Evolutionary conservation across 2,888 invertebrate genomes (phyloP), one percentile per base, ranked within the genome.

Genomic region (Eudemis profundana): DNA sequence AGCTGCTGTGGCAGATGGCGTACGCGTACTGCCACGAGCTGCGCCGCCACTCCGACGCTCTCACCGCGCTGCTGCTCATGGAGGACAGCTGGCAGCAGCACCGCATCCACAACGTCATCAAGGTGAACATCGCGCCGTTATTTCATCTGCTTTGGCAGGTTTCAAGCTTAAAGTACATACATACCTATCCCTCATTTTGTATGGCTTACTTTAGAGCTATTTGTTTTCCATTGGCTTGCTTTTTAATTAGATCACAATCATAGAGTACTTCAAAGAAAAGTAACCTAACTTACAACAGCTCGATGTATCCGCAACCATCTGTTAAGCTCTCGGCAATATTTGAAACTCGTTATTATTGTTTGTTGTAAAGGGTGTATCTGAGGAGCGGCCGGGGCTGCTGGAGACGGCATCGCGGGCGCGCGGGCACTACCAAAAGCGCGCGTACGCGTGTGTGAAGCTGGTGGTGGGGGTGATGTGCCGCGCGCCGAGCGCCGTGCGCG

Each of bases 41-140:
- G 83, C 94, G 98, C 50, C 97, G 98, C 72, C 97, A 98, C 86
- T 95, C 98, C 44, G 98, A 99, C 83, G 93, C 98, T 64, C 93
- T 99, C 64, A 92, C 97, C 42, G 96, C 96, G 68, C 95, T 98
- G 87, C 90, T 99, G 73, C 92, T 97, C 49, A 95, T 99, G 82
- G 98, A 98, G 79, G 99, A 99, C 86, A 97, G 97, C 21, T 99
- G 98, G 98, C 98, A 98, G 84, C 96, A 96, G 73, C 98, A 98
- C 85, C 94, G 99, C 74, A 96, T 99, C 80, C 97, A 97, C 81
- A 98, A 98, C 83, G 98, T 98, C 12, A 94, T 99, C 50, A 98
- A 97, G 93, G 98, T 90, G 53, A 47, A 38, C 7, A 3, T 57
- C 15, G n/a, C 97, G 4, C 21, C 27, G 4, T 29, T 19, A n/a